Percentiles rank a stretch among this genome's conserved stretches.
Evolutionary conservation across 2,888 invertebrate species (phyloP).

Genomic region (Hydraecia micacea): DNA sequence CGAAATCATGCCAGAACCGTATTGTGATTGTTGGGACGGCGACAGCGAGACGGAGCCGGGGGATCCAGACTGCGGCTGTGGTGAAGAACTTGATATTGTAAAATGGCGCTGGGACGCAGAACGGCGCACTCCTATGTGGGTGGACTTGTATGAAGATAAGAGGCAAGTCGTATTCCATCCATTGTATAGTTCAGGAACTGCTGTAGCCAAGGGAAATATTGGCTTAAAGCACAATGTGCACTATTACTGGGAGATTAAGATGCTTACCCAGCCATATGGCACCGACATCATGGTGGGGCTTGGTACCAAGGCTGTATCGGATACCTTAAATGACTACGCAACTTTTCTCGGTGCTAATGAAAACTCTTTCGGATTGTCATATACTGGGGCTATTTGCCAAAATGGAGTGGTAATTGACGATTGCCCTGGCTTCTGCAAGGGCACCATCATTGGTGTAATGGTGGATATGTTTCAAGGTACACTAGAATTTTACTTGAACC

Average conservation of each 20-base stretch:
- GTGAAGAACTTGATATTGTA: conserved; percentile 40
- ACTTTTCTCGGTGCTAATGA: conserved; percentile 35
- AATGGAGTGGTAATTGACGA: conserved; percentile 25
- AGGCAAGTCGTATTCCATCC: conserved; percentile 95
- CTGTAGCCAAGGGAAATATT: conserved; percentile 92
- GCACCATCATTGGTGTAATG: conserved; percentile 56
- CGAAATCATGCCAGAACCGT: conserved; percentile 35
- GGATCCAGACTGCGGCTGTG: conserved; percentile 45
- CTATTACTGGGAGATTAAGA: conserved; percentile 97
- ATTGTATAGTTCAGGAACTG: conserved; percentile 95
- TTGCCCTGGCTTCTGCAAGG: conserved; percentile 48
- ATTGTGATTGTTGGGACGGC: conserved; percentile 48
- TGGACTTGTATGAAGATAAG: conserved; percentile 75
- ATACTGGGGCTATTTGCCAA: conserved; percentile 52
- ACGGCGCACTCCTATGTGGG: conserved; percentile 22
- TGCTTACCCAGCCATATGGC: conserved; percentile 95
- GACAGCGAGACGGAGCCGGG: conserved; percentile 19
- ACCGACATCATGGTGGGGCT: conserved; percentile 92
- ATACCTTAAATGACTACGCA: conserved; percentile 15
- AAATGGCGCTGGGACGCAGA: conserved; percentile 45
- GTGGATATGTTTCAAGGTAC: conserved; percentile 56
- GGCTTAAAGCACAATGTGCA: conserved; percentile 92
- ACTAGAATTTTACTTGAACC: conserved; percentile 54
- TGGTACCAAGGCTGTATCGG: conserved; percentile 24
- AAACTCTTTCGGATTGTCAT: conserved; percentile 53